phyloP scores from a whole-genome alignment of 2,888 invertebrate genomes.

The Clusia tigrina region DNA sequence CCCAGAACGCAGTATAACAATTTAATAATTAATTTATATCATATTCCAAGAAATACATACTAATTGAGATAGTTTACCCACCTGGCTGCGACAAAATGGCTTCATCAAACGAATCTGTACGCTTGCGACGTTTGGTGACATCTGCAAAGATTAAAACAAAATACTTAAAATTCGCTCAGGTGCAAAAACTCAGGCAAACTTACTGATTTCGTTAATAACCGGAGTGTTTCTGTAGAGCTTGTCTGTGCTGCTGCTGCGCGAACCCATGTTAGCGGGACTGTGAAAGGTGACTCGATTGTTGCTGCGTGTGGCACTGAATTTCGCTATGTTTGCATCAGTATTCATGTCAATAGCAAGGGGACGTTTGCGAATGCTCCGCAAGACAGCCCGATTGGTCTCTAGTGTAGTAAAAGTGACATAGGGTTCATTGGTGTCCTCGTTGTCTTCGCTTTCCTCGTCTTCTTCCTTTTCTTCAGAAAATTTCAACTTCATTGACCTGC shows the following conservation, averaged over 20 bases:
- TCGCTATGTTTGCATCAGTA: neutral
- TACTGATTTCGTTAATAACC: conserved; percentile 45
- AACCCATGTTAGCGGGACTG: conserved; percentile 54
- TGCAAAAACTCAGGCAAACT: too few species aligned
- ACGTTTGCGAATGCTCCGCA: conserved; percentile 47
- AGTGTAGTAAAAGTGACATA: conserved; percentile 30
- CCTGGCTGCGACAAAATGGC: conserved; percentile 40
- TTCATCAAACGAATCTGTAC: conserved; percentile 55
- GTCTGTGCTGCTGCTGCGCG: too few species aligned
- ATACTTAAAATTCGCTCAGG: neutral
- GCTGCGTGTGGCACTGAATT: conserved; percentile 22
- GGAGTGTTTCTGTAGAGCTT: too few species aligned
- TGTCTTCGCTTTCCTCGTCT: conserved; percentile 16
- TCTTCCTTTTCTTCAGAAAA: too few species aligned
- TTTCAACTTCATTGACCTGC: too few species aligned
- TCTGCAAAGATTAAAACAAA: conserved; percentile 39
- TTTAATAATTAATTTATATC: too few species aligned
- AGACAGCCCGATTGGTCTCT: conserved; percentile 31
- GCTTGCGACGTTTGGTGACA: conserved; percentile 54
- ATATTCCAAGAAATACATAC: too few species aligned
- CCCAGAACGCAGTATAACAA: too few species aligned
- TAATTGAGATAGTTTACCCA: too few species aligned
- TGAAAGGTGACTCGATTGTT: conserved; percentile 48
- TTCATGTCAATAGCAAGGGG: conserved; percentile 46
- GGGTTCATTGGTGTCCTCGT: neutral